Base-by-base conservation (phyloP, 1,140 invertebrate species). In the Apis florea region DNA sequence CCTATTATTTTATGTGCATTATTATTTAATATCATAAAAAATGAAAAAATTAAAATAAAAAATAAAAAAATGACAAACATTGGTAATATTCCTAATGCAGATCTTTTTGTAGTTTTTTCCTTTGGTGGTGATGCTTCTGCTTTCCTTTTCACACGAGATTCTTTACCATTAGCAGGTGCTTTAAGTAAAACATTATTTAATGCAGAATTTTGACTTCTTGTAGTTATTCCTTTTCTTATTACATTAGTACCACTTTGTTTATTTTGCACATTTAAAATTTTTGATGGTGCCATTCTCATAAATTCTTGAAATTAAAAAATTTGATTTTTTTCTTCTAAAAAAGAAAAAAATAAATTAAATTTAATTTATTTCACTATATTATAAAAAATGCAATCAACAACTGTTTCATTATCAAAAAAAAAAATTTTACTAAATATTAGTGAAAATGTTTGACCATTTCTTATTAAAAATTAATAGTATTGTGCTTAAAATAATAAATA, bases 41-140 rank as follows among this genome's bases (percentile, higher is more conserved):
- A 47, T 49, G 12, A 79, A 31, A 53, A 6, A 54, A 53, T 24
- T 67, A 54, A 70, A 72, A 74, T 61, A 58, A 67, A 64, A 53
- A 0, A 47, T 51, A 2, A 24, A 40, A 40, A 40, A 31, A 26
- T 11, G 40, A 91, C 85, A 91, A 92, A 95, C 96, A 94, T 97
- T 97, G 8, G 96, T 97, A 68, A 97, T 95, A 89, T 97, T 83
- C 96, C 96, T 87, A 97, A 95, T 4, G 96, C 96, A 75, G 95
- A 95, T 89, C 96, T 93, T 90, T 97, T 97, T 40, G 83, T 88
- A 90, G 85, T 90, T 92, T 92, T 93, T 9, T 92, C 92, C 69
- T 94, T 93, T 6, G 90, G 71, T 6, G 94, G 94, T 0, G 94
- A 95, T 58, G 91, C 91, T 26, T 95, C 94, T 1, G 94, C 94